These are phyloP conservation scores for Jaculus jaculus DNA, from an alignment of 2,113 vertebrate genomes.

Conservation along the genomic window DNA sequence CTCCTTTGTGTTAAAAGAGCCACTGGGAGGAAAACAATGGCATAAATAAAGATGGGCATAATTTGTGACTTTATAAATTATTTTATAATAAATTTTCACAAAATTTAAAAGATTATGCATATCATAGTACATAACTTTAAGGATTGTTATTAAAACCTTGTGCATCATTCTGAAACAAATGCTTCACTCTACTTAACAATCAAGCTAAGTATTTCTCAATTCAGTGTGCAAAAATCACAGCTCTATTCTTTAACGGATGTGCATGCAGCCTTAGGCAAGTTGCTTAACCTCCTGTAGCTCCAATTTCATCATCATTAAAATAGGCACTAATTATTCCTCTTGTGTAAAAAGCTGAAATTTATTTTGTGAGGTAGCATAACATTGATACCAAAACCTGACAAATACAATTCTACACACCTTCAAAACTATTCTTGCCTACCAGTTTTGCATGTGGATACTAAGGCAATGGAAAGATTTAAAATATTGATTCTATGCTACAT, in stretches of 20 bases:
- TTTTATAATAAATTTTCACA: neutral
- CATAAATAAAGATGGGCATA: neutral
- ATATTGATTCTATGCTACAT: neutral
- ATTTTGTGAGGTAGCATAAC: neutral
- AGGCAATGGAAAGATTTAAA: neutral
- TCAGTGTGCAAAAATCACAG: neutral
- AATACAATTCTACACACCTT: neutral
- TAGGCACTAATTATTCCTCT: neutral
- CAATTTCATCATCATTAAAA: constrained; percentile 33
- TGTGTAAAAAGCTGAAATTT: neutral
- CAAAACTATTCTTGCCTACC: neutral
- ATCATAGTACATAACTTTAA: neutral
- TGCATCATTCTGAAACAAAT: constrained; percentile 18
- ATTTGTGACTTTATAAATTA: neutral
- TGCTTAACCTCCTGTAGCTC: neutral
- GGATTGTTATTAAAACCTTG: neutral
- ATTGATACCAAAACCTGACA: neutral
- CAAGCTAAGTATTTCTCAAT: neutral
- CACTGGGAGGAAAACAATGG: neutral
- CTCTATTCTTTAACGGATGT: neutral
- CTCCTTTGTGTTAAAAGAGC: neutral
- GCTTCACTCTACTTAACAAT: neutral
- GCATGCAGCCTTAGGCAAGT: neutral
- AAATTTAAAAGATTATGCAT: constrained; percentile 2
- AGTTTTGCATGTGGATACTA: constrained; percentile 16